phyloP scores from a whole-genome alignment of 1,140 invertebrate species.

The Yoshiicerus persimilis region DNA sequence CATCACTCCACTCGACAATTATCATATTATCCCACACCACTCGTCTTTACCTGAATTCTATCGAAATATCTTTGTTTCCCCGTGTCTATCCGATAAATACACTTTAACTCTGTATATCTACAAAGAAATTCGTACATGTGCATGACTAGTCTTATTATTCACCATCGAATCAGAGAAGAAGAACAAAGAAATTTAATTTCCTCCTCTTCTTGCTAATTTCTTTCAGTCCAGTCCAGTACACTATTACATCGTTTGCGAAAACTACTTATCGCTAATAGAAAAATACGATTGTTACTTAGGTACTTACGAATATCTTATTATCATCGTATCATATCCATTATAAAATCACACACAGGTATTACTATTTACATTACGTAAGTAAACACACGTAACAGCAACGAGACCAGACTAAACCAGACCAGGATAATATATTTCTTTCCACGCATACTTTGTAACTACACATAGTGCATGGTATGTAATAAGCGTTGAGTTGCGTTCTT shows the following conservation, averaged over 20 bases:
- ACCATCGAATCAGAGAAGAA: background rate
- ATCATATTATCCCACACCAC: slow-evolving; percentile 5
- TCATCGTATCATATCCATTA: background rate
- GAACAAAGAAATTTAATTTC: slow-evolving; percentile 5
- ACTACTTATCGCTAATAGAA: background rate
- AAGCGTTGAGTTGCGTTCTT: background rate
- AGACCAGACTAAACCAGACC: no score
- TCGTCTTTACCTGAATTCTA: background rate
- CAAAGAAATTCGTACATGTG: background rate
- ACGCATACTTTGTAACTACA: no score
- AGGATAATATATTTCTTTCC: no score
- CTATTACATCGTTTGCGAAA: background rate
- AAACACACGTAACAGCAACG: no score
- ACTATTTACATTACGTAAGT: no score
- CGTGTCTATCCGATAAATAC: background rate
- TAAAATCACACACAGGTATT: no score
- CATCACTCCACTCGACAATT: background rate
- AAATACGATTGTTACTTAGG: no score
- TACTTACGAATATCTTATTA: no score
- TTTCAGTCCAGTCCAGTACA: background rate
- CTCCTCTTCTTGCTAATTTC: background rate
- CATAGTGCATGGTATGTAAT: no score
- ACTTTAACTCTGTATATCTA: no score
- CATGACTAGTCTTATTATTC: background rate
- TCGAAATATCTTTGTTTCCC: background rate